These are phyloP conservation scores for Madoqua kirkii DNA, from an alignment of 2,113 vertebrate genomes.

Conservation along the genomic window DNA sequence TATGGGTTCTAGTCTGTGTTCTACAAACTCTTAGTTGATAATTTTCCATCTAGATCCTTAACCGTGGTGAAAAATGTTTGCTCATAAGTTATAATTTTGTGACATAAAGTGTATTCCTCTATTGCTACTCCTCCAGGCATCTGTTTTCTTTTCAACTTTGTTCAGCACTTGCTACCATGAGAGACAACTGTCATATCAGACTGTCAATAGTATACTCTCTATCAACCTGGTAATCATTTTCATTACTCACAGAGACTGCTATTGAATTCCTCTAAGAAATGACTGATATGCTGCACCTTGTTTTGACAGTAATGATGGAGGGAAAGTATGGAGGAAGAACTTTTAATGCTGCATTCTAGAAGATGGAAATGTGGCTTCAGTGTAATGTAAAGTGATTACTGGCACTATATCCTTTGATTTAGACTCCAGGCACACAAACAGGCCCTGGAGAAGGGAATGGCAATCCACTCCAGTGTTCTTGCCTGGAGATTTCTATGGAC, in stretches of 20 bases:
- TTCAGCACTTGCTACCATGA: background rate
- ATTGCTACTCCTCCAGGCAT: background rate
- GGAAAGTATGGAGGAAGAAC: background rate
- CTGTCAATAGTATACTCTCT: background rate
- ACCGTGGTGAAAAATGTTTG: background rate
- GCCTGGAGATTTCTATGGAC: background rate
- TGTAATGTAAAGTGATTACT: background rate
- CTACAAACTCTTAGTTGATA: background rate
- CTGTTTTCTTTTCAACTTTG: slow-evolving; percentile 32
- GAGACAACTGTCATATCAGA: background rate
- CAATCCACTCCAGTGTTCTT: background rate
- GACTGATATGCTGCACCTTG: slow-evolving; percentile 20
- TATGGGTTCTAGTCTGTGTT: background rate
- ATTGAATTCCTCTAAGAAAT: background rate
- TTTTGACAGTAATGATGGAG: slow-evolving; percentile 11
- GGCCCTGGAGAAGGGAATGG: background rate
- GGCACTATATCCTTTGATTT: background rate
- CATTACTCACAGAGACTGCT: slow-evolving; percentile 34
- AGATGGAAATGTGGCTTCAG: background rate
- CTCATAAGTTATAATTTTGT: background rate
- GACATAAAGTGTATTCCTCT: background rate
- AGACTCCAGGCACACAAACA: background rate
- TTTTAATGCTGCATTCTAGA: background rate
- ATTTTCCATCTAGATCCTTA: background rate
- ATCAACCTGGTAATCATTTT: slow-evolving; percentile 28